These are phyloP conservation scores for Aspidiotus destructor DNA, from an alignment of 2,888 invertebrate genomes.

Conservation along the genomic window DNA sequence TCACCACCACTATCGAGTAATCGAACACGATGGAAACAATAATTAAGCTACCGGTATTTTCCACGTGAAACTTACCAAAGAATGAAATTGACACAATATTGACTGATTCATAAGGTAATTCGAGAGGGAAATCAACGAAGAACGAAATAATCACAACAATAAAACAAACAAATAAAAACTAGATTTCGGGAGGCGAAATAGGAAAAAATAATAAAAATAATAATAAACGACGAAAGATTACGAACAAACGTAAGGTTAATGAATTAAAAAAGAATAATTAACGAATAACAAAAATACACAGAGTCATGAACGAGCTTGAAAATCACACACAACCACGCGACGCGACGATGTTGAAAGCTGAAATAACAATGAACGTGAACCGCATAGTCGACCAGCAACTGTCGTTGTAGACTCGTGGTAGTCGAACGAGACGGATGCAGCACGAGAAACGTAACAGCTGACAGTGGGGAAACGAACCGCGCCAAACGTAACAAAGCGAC, in stretches of 20 bases:
- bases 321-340: slow-evolving; percentile 9
- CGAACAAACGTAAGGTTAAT: slow-evolving; percentile 15
- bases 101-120: not conserved
- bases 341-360: not conserved
- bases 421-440: not conserved
- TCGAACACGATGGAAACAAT: not conserved
- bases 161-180: slow-evolving; percentile 8
- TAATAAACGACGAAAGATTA: slow-evolving; percentile 7
- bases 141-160: slow-evolving; percentile 14
- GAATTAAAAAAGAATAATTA: slow-evolving; percentile 7
- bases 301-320: slow-evolving; percentile 10
- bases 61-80: slow-evolving; percentile 10
- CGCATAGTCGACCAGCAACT: not conserved
- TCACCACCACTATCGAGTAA: not conserved
- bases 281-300: slow-evolving; percentile 11
- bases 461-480: not conserved
- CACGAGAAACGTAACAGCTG: not conserved
- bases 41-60: not conserved
- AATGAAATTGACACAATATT: slow-evolving; percentile 7
- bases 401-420: too few relatives aligned
- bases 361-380: not conserved
- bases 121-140: not conserved
- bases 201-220: not conserved
- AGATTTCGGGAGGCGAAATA: not conserved
- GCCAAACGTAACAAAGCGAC: not conserved